Percentiles rank a stretch among this genome's conserved stretches.
Evolutionary conservation across 2,797 vertebrate species (phyloP).

Genomic region (Platyrinchus mystaceus): DNA sequence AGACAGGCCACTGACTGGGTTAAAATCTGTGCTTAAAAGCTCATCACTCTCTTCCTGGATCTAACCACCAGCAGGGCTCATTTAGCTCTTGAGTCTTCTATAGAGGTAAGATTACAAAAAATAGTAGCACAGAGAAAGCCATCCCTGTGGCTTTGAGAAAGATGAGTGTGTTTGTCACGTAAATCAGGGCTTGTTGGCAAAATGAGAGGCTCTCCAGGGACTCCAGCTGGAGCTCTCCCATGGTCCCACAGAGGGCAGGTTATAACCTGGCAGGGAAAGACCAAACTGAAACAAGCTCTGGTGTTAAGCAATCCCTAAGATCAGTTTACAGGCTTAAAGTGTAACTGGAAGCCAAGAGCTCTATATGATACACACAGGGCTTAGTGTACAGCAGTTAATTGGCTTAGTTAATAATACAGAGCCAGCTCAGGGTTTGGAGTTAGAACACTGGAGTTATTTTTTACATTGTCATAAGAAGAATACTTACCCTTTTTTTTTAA

Average conservation of each 20-base stretch:
- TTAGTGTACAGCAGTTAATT: conserved; percentile 6
- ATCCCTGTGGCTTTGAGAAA: conserved; percentile 8
- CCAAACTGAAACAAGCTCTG: not conserved
- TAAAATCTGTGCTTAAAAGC: conserved; percentile 6
- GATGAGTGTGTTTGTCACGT: conserved; percentile 32
- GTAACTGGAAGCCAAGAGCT: not conserved
- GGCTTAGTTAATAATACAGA: not conserved
- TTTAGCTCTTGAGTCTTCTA: conserved; percentile 5
- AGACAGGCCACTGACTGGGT: not conserved
- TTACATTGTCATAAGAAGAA: not conserved
- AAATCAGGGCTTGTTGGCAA: conserved; percentile 15
- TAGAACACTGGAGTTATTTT: not conserved
- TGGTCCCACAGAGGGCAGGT: not conserved
- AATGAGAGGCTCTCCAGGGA: not conserved
- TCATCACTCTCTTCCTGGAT: conserved; percentile 6
- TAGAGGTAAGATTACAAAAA: conserved; percentile 14
- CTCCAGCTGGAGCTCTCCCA: not conserved
- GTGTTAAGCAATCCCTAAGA: not conserved
- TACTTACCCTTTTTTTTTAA: not conserved
- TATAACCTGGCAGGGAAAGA: conserved; percentile 4
- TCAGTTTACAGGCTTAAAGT: conserved; percentile 1
- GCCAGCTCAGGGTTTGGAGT: not conserved
- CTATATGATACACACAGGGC: not conserved
- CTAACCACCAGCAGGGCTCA: not conserved
- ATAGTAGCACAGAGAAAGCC: not conserved